Evolutionary conservation across 2,113 vertebrate genomes (phyloP), one percentile per base, ranked within the genome.

Genomic region (Bufo bufo): DNA sequence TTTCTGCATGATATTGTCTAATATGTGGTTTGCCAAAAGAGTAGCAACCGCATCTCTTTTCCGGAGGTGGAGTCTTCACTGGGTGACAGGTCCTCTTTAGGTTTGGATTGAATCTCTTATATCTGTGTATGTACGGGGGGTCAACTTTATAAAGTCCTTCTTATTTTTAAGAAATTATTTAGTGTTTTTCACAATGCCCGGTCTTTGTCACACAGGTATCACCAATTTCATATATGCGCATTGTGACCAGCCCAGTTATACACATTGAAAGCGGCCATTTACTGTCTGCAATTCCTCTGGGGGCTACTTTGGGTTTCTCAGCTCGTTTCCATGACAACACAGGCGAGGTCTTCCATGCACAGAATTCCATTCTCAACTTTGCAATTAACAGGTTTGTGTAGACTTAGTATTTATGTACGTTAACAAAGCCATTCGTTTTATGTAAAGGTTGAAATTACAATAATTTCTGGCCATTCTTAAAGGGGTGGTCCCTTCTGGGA

Each of bases 201-300:
- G 33, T 2, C 6, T 45, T 72, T 72, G 17, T 82, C 75, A 14
- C 56, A 82, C 90, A 99, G 98, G 98, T 99, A 77, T 93, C 95
- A n/a, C 97, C 97, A 9, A 94, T 99, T 80, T 97, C 97, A 0
- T 99, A 99, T 80, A 90, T 99, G 66, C 95, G 96, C 88, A 92
- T 98, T 89, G 97, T 96, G 82, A 95, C 95, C 91, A 95, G 93
- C 89, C 97, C 97, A 0, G n/a, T 92, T 13, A 92, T 98, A 63
- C 90, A 96, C 87, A 96, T 92, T 0, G 90, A 92, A 50, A 94
- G 89, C 90, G 92, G 90, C 82, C 96, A 97, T 82, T 85, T 89
- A 0, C 90, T 96, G 83, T 72, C 89, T 1, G 95, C 96, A 85
- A 91, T 99, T 54, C 98, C 98, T 0, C 90, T 99, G 91, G 98